Evolutionary conservation across 1,140 invertebrate genomes (phyloP), one percentile per base, ranked within the genome.

Genomic region (Zaprionus ghesquierei): DNA sequence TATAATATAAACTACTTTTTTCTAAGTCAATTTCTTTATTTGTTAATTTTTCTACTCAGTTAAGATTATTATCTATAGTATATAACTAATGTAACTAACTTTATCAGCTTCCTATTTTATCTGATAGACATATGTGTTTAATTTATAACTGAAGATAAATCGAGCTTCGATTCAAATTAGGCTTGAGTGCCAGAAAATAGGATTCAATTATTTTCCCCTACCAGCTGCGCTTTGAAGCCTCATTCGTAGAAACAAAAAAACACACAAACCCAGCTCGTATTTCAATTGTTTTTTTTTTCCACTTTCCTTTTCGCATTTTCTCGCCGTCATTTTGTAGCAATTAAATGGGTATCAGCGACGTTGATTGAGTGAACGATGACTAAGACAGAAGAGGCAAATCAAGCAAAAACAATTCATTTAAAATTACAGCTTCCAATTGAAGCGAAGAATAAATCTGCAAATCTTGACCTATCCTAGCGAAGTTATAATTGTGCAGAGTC

Each of bases 251-350:
- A 29, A 9, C 6, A 29, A 29, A 27, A 0, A 4, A 27, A 29
- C 27, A n/a, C 5, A 15, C 12, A 29, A 41, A 15, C 53, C 31
- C 9, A 58, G 20, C 27, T 49, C 18, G 35, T 58, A 49, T 49
- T 58, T 66, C 29, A 58, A 44, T 66, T 65, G 25, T 65, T 65
- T 65, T 65, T 10, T 18, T 46, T 44, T n/a, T n/a, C n/a, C 41
- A 20, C 15, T 46, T 20, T 22, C 41, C 12, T 46, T 46, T 22
- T 22, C 18, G 4, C 35, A 41, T 22, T 46, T 46, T 22, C 41
- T 22, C 13, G 46, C 25, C 18, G 62, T 65, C 62, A 56, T 65
- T 58, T 58, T 33, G 38, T 12, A 23, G 54, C 18, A 66, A 66
- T 66, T 66, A 58, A 66, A 58, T 27, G 27, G 12, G 20, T 33